A percentile compares a stretch with the other conserved stretches of the same genome.
phyloP scores from a whole-genome alignment of 2,888 invertebrate genomes.

The Phymatocera aterrima region DNA sequence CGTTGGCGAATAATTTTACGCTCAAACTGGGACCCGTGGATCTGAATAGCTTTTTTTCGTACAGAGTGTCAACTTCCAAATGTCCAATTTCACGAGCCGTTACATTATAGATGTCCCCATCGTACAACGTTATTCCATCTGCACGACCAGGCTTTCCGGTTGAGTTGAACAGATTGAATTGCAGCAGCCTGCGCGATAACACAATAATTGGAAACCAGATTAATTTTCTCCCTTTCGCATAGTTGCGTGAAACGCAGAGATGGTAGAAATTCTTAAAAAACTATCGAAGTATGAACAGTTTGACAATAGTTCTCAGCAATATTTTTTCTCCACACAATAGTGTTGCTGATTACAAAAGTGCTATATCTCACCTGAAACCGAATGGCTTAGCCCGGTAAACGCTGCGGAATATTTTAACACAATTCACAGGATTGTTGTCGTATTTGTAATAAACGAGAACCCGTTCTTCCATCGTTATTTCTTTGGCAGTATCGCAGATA shows the following conservation, averaged over 20 bases:
- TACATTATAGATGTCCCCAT: conserved; percentile 94
- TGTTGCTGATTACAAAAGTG: conserved; percentile 46
- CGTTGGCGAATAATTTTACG: conserved; percentile 94
- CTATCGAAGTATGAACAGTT: conserved; percentile 4
- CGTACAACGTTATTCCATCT: conserved; percentile 91
- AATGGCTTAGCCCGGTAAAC: conserved; percentile 90
- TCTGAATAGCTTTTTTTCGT: conserved; percentile 86
- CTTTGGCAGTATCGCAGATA: conserved; percentile 96
- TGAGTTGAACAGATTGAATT: conserved; percentile 94
- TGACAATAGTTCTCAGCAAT: background rate
- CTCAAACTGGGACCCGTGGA: conserved; percentile 89
- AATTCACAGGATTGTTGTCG: conserved; percentile 96
- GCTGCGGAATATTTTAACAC: conserved; percentile 96
- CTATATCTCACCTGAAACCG: conserved; percentile 81
- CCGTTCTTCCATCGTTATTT: conserved; percentile 91
- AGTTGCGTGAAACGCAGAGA: no score
- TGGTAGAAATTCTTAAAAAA: no score
- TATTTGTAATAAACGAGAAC: conserved; percentile 97
- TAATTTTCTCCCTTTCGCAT: no score
- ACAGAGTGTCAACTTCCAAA: conserved; percentile 83
- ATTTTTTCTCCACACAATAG: background rate
- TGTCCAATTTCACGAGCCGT: conserved; percentile 84
- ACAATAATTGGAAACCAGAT: no score
- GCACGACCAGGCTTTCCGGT: conserved; percentile 87
- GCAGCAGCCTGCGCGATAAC: conserved; percentile 86